Conservation (phyloP, 2,888 invertebrate genomes). For the Melanotus villosus region DNA sequence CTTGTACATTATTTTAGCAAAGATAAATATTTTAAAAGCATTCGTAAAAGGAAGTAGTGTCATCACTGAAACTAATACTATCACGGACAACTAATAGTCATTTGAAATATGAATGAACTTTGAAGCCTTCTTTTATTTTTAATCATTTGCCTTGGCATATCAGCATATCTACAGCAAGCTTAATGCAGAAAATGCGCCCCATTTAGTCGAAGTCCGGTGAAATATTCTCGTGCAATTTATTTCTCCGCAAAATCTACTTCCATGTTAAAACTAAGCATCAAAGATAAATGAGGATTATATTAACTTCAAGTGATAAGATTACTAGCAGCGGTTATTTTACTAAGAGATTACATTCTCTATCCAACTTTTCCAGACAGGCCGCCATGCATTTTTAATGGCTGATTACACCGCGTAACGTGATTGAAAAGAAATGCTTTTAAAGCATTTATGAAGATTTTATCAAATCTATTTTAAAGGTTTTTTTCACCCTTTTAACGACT, state of each 20-base stretch:
- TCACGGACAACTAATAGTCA: no score
- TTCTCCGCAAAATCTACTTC: constrained; percentile 10
- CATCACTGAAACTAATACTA: no score
- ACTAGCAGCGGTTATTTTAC: constrained; percentile 27
- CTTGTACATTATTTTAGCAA: no score
- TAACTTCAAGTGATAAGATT: constrained; percentile 21
- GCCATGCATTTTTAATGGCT: constrained; percentile 35
- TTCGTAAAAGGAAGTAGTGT: no score
- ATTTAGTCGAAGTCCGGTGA: constrained; percentile 11
- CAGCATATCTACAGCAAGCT: no score
- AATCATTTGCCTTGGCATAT: no score
- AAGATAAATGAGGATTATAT: constrained; percentile 24
- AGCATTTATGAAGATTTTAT: constrained; percentile 17
- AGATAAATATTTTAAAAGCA: no score
- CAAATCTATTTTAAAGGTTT: not conserved
- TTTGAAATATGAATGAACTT: no score
- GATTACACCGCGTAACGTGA: constrained; percentile 25
- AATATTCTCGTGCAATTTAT: constrained; percentile 1
- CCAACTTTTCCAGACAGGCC: constrained; percentile 2
- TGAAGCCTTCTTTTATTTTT: no score
- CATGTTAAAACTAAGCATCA: constrained; percentile 9
- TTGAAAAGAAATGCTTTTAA: constrained; percentile 28
- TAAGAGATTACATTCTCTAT: constrained; percentile 22
- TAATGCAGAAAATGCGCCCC: no score
- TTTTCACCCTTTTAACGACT: not conserved